Percentiles rank a stretch among this genome's conserved stretches.
Evolutionary conservation across 2,113 vertebrate species (phyloP).

Genomic region (Chloropsis hardwickii): DNA sequence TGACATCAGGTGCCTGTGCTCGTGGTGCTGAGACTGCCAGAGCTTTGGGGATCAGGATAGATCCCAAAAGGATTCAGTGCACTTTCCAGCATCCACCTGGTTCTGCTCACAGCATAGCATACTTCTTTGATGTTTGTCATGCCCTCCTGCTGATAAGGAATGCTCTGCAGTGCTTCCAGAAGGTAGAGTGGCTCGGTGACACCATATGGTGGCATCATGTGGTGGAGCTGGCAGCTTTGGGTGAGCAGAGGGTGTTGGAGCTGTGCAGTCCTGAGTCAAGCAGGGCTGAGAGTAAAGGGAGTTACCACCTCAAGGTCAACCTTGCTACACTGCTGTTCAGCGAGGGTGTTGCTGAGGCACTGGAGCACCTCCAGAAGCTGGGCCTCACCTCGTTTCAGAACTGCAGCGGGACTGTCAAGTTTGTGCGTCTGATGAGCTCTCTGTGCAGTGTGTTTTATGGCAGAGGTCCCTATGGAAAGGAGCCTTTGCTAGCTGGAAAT

Average conservation of each 20-base stretch:
- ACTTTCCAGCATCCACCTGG: slow-evolving; percentile 53
- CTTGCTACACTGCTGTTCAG: slow-evolving; percentile 56
- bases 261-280: not conserved
- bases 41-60: slow-evolving; percentile 41
- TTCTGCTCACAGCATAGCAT: slow-evolving; percentile 11
- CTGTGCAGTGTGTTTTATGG: slow-evolving; percentile 31
- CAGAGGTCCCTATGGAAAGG: slow-evolving; percentile 15
- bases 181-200: not conserved
- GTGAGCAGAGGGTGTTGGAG: not conserved
- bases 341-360: not conserved
- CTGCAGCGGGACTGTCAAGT: slow-evolving; percentile 38
- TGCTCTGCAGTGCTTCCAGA: slow-evolving; percentile 55
- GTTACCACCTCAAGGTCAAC: slow-evolving; percentile 51
- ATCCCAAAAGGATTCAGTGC: slow-evolving; percentile 22
- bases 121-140: slow-evolving; percentile 59
- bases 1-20: slow-evolving; percentile 25
- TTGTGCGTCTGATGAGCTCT: slow-evolving; percentile 50
- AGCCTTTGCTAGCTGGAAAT: slow-evolving; percentile 1
- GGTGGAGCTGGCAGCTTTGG: slow-evolving; percentile 37
- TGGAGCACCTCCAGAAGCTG: slow-evolving; percentile 50
- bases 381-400: slow-evolving; percentile 58
- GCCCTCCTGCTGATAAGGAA: slow-evolving; percentile 53
- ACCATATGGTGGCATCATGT: slow-evolving; percentile 48
- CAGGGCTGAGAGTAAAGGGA: not conserved
- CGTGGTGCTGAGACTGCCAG: slow-evolving; percentile 13